Evolutionary conservation across 2,113 vertebrate genomes (phyloP).

Genomic region (Trogon surrucura): DNA sequence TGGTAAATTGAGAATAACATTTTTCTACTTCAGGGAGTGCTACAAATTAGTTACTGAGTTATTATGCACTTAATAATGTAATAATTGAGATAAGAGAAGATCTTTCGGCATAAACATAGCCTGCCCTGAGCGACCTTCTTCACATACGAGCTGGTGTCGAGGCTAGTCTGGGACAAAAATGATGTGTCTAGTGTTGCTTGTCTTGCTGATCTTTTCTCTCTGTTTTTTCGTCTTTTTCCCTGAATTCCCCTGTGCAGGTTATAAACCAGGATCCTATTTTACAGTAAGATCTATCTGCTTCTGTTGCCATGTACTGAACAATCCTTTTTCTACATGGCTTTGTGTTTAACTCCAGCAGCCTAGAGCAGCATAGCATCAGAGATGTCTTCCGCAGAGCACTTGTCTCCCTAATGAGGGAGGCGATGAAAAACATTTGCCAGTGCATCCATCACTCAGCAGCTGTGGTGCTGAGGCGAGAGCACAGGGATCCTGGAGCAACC

Average conservation of each 20-base stretch:
- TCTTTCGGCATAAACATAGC: neutral
- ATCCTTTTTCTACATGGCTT: neutral
- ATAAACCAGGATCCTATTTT: neutral
- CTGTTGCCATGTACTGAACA: neutral
- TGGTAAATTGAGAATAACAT: neutral
- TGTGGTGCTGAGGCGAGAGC: neutral
- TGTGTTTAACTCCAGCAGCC: neutral
- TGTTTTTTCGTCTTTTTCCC: neutral
- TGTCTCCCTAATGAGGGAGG: neutral
- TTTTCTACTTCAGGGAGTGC: neutral
- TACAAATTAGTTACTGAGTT: neutral
- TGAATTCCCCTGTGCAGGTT: neutral
- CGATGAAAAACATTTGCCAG: conserved; percentile 7
- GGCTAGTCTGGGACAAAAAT: neutral
- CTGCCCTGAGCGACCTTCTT: neutral
- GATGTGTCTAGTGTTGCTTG: neutral
- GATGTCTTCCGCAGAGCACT: neutral
- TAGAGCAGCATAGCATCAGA: neutral
- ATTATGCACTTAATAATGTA: neutral
- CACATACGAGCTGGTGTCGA: neutral
- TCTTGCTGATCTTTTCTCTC: neutral
- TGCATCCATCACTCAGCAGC: neutral
- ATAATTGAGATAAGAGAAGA: neutral
- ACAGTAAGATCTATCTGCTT: neutral
- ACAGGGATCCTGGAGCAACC: neutral